phyloP scores from a whole-genome alignment of 2,888 invertebrate species.

The Mesorhabditis belari region DNA sequence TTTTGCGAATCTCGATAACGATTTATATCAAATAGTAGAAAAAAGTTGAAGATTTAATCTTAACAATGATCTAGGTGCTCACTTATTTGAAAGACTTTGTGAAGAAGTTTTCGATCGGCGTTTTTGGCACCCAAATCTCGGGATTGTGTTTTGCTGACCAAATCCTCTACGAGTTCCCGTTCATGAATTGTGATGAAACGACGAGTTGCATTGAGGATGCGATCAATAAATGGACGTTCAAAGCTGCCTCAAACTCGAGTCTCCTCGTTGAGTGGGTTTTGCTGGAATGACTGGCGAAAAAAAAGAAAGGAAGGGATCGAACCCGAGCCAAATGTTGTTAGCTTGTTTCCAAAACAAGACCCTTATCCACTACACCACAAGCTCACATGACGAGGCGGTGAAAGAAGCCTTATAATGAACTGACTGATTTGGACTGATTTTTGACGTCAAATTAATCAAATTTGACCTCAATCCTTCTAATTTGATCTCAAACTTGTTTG shows the following conservation, averaged over 20 bases:
- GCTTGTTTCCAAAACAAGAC: too few species aligned
- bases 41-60: neutral
- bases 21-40: neutral
- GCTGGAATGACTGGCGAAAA: too few species aligned
- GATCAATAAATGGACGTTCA: neutral
- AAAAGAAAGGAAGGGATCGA: too few species aligned
- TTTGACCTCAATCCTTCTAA: too few species aligned
- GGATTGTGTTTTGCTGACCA: neutral
- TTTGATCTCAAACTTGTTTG: too few species aligned
- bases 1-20: neutral
- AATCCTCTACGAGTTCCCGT: neutral
- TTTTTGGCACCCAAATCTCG: neutral
- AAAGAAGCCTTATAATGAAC: too few species aligned
- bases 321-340: too few species aligned
- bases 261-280: too few species aligned
- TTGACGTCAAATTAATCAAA: too few species aligned
- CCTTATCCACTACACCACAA: too few species aligned
- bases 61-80: neutral
- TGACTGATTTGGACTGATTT: too few species aligned
- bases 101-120: neutral
- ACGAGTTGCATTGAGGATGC: neutral
- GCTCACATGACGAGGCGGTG: too few species aligned
- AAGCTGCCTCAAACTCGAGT: neutral
- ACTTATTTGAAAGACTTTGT: neutral
- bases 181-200: neutral